Evolutionary conservation across 2,113 vertebrate species (phyloP).

Genomic region (Sebastes fasciatus): DNA sequence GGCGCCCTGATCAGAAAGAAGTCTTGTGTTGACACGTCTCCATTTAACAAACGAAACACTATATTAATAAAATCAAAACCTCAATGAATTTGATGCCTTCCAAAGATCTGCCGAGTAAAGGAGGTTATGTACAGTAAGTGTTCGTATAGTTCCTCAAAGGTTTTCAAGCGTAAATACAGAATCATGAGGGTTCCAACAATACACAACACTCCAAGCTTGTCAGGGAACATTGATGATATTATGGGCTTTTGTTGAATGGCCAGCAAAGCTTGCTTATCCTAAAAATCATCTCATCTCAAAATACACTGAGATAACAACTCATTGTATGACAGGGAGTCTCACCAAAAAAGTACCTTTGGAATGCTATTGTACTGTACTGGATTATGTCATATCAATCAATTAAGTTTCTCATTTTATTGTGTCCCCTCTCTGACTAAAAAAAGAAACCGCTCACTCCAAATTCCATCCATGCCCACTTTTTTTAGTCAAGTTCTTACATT

Average conservation of each 20-base stretch:
- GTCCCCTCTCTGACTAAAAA: background rate
- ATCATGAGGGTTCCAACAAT: conserved; percentile 34
- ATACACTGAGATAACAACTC: background rate
- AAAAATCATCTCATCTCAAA: background rate
- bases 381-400: background rate
- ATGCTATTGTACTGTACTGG: background rate
- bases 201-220: conserved; percentile 20
- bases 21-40: background rate
- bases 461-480: background rate
- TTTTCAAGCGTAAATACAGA: conserved; percentile 38
- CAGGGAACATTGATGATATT: conserved; percentile 10
- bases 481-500: conserved; percentile 74
- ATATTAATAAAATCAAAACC: background rate
- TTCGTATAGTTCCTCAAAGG: background rate
- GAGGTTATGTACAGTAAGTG: background rate
- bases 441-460: background rate
- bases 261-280: conserved; percentile 37
- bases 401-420: background rate
- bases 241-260: conserved; percentile 24
- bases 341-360: background rate
- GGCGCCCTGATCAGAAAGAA: no score
- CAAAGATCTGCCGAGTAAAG: background rate
- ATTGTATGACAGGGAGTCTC: background rate
- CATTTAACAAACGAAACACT: background rate
- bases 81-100: background rate